These are phyloP conservation scores for Zaprionus bogoriensis DNA, from an alignment of 2,888 invertebrate genomes.

Conservation along the genomic window DNA sequence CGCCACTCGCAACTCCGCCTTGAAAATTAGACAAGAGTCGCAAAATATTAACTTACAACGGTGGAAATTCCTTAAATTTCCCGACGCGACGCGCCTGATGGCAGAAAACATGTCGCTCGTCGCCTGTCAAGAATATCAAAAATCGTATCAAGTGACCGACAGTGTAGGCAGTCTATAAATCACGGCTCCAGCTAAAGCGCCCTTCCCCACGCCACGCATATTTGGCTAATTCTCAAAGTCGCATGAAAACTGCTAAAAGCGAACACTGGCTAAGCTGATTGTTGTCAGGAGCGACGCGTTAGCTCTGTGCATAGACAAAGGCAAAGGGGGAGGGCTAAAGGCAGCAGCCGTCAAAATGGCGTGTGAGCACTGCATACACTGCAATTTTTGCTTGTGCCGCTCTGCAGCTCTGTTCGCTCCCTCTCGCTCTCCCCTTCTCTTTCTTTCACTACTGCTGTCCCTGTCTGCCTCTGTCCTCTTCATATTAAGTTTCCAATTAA, in stretches of 20 bases:
- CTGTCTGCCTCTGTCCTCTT: neutral
- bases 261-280: slow-evolving; percentile 11
- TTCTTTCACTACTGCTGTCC: neutral
- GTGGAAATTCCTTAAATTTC: slow-evolving; percentile 32
- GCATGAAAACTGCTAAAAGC: slow-evolving; percentile 4
- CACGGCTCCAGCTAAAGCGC: neutral
- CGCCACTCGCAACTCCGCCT: neutral
- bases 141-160: slow-evolving; percentile 54
- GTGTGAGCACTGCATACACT: slow-evolving; percentile 47
- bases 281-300: slow-evolving; percentile 3
- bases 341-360: neutral
- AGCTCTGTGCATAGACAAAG: slow-evolving; percentile 5
- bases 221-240: neutral
- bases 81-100: neutral
- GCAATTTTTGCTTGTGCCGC: slow-evolving; percentile 24
- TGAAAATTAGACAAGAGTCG: slow-evolving; percentile 27
- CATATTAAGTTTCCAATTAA: slow-evolving; percentile 81
- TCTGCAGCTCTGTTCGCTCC: neutral
- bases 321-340: neutral
- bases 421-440: neutral
- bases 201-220: neutral
- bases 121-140: slow-evolving; percentile 5
- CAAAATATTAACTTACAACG: slow-evolving; percentile 38
- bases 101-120: slow-evolving; percentile 25
- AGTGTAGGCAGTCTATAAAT: slow-evolving; percentile 33